Conservation (phyloP, 2,113 vertebrate species). For the Lepus europaeus region DNA sequence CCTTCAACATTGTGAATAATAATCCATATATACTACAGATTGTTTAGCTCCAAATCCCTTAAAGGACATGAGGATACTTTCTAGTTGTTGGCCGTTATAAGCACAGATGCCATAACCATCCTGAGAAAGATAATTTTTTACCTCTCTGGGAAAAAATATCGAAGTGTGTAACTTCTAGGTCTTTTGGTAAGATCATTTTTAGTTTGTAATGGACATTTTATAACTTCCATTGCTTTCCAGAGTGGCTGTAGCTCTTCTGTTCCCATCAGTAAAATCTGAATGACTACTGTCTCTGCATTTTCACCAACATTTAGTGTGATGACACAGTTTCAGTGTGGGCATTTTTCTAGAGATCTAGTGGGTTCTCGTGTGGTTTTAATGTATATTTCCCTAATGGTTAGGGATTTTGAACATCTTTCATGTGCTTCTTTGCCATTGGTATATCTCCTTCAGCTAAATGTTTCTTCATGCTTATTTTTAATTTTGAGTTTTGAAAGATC, state of each 20-base stretch:
- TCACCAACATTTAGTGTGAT: not conserved
- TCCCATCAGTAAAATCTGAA: not conserved
- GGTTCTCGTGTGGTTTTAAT: not conserved
- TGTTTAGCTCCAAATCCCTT: not conserved
- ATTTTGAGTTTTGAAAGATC: not conserved
- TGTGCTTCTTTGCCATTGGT: not conserved
- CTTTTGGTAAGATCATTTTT: not conserved
- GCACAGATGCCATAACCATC: not conserved
- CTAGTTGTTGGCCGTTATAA: not conserved
- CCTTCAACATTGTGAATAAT: too few species aligned
- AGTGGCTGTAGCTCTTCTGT: not conserved
- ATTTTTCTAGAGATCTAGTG: not conserved
- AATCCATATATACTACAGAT: not conserved
- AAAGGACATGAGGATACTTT: not conserved
- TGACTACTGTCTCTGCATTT: not conserved
- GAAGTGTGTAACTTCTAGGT: not conserved
- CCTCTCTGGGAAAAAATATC: conserved; percentile 26
- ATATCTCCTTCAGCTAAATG: not conserved
- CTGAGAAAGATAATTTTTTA: not conserved
- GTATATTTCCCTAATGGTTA: not conserved
- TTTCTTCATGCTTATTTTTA: not conserved
- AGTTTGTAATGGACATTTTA: not conserved
- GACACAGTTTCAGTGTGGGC: not conserved
- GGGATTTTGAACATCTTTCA: not conserved
- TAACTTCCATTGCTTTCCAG: not conserved